These are phyloP conservation scores for Microcaecilia unicolor DNA, from an alignment of 2,797 vertebrate genomes.

Conservation along the genomic window DNA sequence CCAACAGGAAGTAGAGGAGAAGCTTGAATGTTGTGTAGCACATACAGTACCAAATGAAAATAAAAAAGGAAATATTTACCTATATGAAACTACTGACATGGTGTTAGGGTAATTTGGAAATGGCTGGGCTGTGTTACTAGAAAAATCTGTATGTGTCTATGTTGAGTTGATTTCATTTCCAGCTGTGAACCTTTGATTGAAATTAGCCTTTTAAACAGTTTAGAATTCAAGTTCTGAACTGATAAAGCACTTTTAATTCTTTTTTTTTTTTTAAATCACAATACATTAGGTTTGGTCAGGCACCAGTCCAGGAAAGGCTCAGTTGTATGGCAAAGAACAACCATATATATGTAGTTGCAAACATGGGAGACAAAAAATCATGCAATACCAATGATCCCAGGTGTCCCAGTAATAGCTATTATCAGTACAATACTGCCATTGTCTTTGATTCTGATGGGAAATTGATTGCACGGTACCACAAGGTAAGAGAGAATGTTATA, in stretches of 20 bases:
- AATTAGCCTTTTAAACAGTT: not conserved
- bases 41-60: no score
- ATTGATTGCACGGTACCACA: conserved; percentile 54
- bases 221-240: not conserved
- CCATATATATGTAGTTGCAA: conserved; percentile 53
- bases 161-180: not conserved
- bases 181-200: not conserved
- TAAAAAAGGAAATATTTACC: no score
- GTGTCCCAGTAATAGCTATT: conserved; percentile 36
- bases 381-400: conserved; percentile 16
- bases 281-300: conserved; percentile 30
- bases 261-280: conserved; percentile 3
- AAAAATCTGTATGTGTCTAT: no score
- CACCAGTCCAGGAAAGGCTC: conserved; percentile 46
- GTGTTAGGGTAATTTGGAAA: no score
- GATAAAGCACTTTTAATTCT: not conserved
- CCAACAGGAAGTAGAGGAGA: no score
- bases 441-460: conserved; percentile 44
- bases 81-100: no score
- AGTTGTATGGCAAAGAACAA: conserved; percentile 52
- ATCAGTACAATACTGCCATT: conserved; percentile 50
- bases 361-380: conserved; percentile 47
- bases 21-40: no score
- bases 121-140: no score
- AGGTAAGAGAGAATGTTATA: no score